Base-by-base conservation (phyloP, 2,113 vertebrate genomes). In the Leptocoma aspasia region DNA sequence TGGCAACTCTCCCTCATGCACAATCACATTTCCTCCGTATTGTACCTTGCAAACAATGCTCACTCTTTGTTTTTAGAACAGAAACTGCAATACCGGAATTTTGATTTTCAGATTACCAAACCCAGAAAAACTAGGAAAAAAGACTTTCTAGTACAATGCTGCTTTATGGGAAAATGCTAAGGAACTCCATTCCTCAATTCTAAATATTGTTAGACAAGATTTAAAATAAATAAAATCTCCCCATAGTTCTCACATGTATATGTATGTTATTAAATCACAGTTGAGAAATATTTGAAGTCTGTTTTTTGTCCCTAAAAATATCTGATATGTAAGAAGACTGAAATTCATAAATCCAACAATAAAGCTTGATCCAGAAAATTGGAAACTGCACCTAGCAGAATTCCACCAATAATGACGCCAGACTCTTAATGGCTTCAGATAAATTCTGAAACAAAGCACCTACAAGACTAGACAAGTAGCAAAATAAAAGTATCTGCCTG, bases 11-110 rank as follows among this genome's bases (percentile, higher is more conserved):
- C 87, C 85, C 90, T 71, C 44, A 14, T 6, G 31, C 52, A 95
- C 77, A 95, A 42, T 49, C 12, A 17, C 14, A 9, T 65, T 97
- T 97, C 98, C 97, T 94, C 76, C 82, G 63, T 37, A 96, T 95
- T 97, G 91, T 97, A 60, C 85, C 91, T 83, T 30, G 86, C 68
- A 96, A 97, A 96, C 92, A 98, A 97, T 89, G 88, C 86, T 84
- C 3, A 6, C 16, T 26, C 49, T 37, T 78, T 73, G 37, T 73
- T 94, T 66, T 45, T 10, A 65, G 35, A 75, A 27, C 23, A 89
- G 59, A 81, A 69, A 1, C n/a, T 64, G 33, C 30, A 81, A 59
- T 11, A 72, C 8, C 1, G 7, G 50, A 39, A 45, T 27, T 86
- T 69, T 75, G 78, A 3, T 75, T 80, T 50, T 39, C 70, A 90